Evolutionary conservation across 2,113 vertebrate genomes (phyloP), one percentile per base, ranked within the genome.

Genomic region (Zeus faber): DNA sequence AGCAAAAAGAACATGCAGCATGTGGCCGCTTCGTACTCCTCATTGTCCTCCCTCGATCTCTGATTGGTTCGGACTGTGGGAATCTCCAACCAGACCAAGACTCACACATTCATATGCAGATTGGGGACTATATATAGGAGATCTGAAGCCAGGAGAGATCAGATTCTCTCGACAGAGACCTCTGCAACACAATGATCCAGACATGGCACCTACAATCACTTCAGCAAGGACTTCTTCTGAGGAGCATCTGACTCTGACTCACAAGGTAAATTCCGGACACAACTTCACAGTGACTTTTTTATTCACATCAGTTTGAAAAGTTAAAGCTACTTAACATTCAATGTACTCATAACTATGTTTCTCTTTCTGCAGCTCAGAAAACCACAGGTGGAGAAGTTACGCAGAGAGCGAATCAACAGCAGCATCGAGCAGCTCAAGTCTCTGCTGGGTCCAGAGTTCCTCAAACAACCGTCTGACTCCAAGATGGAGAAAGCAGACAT

Each of bases 361-460:
- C 48, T 76, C 33, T 58, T 49, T 27, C 18, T 76, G 58, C 73
- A 86, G 82, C 43, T 80, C 26, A 81, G 74, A 68, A 83, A 83
- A 41, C 83, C 83, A 58, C 66, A 78, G 67, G 81, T 87, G 59
- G 72, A 85, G 59, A 89, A 85, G 68, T 55, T 84, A 37, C 76
- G 74, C 52, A 83, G 81, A 80, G 80, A 86, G 67, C 46, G 79
- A 25, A 86, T 86, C 80, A 86, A 84, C 81, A 83, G 76, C 76
- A 77, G 79, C 76, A 88, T 86, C n/a, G 77, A 82, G 79, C 78
- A 82, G 54, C 67, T 77, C 41, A 74, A 72, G 43, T 47, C 54
- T 31, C 56, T 74, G 24, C 67, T 80, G 58, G 62, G 64, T 58
- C 69, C 65, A 63, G 53, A 74, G 54, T 46, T 69, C 26, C 52